Evolutionary conservation across 2,888 invertebrate genomes (phyloP).

Genomic region (Ethmia dodecea): DNA sequence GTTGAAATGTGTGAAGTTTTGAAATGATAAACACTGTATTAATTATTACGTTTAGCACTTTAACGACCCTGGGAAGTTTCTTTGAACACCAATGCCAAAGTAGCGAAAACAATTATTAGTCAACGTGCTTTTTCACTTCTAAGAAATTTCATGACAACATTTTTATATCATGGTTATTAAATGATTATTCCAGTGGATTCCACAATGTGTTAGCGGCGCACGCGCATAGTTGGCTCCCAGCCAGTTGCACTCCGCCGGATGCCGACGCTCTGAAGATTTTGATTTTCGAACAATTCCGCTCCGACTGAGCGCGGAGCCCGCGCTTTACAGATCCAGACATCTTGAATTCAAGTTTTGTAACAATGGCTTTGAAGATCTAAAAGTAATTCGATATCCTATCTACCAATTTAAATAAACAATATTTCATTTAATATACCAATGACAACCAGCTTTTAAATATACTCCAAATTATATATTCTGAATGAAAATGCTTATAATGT

Average conservation of each 20-base stretch:
- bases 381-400: neutral
- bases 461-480: no score
- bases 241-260: conserved; percentile 62
- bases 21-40: no score
- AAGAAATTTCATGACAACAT: conserved; percentile 31
- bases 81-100: conserved; percentile 28
- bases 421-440: no score
- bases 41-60: neutral
- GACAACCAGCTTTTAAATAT: no score
- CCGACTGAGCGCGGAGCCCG: conserved; percentile 8
- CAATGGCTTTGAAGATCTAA: neutral
- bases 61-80: conserved; percentile 9
- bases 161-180: conserved; percentile 35
- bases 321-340: conserved; percentile 9
- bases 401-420: no score
- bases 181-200: conserved; percentile 43
- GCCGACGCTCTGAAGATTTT: conserved; percentile 38
- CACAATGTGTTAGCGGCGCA: conserved; percentile 45
- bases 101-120: conserved; percentile 27
- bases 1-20: no score
- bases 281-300: conserved; percentile 15
- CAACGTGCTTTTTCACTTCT: conserved; percentile 25
- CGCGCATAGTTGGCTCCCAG: conserved; percentile 46
- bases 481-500: no score
- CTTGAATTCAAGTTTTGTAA: conserved; percentile 10